Base-by-base conservation (phyloP, 37 sponge, comb jelly and placozoan genomes). In the Hormiphora californensis region DNA sequence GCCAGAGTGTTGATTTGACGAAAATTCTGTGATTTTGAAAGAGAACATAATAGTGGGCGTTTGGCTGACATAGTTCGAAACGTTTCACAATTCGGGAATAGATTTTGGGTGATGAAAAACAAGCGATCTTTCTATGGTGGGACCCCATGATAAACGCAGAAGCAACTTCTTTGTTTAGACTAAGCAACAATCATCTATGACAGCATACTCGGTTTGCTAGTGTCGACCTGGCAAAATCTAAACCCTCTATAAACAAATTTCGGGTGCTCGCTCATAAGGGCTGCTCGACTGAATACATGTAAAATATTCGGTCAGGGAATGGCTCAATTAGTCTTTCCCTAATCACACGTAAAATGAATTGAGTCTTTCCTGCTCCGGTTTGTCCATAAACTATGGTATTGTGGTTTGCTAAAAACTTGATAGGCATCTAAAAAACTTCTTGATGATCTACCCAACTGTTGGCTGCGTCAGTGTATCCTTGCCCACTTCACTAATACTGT, bases 41-140 rank as follows among this genome's bases (percentile, higher is more conserved):
- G 5, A 65, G 39, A 31, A 65, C 34, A 15, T 36, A 36, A 19
- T 65, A 65, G 39, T 65, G 68, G 36, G 27, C 12, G 39, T 65
- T n/a, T 65, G 21, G 68, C 68, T 36, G 68, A 65, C 68, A 65
- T 65, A 39, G 36, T 36, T 21, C 68, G 35, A 32, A 65, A 65
- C 12, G 68, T 65, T 17, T 65, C 34, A 39, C 68, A 65, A 65
- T 65, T 65, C 3, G 68, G 68, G 21, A 65, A 65, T 31, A 65
- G 36, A 19, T 65, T 65, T 28, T 65, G 68, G 3, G 68, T 65
- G 21, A 65, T 65, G 36, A 36, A 65, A 15, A 15, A 65, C 7
- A 65, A 25, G 36, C 39, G 12, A 65, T 65, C 38, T 65, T 31
- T 25, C 17, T 36, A 19, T 65, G 68, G 68, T 35, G 68, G 36